Base-by-base conservation (phyloP, 2,888 invertebrate species). In the Cetonia aurata region DNA sequence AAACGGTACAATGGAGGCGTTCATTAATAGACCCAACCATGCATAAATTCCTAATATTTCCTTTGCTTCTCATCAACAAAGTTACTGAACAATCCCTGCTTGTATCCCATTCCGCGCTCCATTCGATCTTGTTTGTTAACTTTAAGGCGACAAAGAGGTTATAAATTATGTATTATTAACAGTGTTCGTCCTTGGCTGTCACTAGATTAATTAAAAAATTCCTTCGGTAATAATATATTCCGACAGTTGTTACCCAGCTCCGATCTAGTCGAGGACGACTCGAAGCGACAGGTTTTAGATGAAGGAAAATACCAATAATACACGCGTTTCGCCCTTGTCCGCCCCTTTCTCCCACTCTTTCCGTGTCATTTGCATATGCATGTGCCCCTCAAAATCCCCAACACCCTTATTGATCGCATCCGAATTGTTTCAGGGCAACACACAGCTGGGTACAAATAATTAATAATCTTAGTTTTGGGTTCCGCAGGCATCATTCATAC, bases 21-120 rank as follows among this genome's bases (percentile, higher is more conserved):
- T 60, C 48, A 60, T 48, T 31, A 60, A 48, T 31, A 46, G 44
- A 60, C 9, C 25, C 60, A 46, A n/a, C n/a, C 48, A 31, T 46
- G 31, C 31, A 31, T 46, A 60, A 60, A 60, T 48, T 25, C 25
- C 9, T 60, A 60, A 60, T 60, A 60, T 60, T 25, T 25, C 25
- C 31, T 4, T 31, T 1, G 48, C 9, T 46, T 31, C 60, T 31
- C 25, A 46, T 60, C 33, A 60, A 15, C 53, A 53, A 17, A 48
- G 4, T 48, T 31, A 31, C 1, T 12, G 33, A 60, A 48, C 48
- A 60, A 60, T 48, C 10, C 13, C 9, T 25, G 46, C 31, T 48
- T 15, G 8, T 48, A 25, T 31, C 19, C 25, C 25, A 1, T 4
- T 4, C 25, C 25, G 25, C 25, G 25, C 25, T 1, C 4, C 25